Percentiles rank a stretch among this genome's conserved stretches.
Evolutionary conservation across 2,113 vertebrate species (phyloP).

Genomic region (Oncorhynchus tshawytscha): DNA sequence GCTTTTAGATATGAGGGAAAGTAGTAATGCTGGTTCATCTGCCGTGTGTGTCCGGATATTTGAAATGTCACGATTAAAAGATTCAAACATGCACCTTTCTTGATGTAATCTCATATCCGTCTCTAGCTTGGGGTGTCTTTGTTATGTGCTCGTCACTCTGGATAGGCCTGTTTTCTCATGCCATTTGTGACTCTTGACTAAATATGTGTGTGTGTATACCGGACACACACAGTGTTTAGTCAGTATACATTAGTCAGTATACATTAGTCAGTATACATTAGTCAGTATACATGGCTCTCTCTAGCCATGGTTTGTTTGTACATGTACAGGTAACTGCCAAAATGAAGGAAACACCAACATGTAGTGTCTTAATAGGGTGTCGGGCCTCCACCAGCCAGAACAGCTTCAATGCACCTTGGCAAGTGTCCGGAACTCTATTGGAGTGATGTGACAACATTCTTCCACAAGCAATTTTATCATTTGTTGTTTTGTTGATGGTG

Average conservation of each 20-base stretch:
- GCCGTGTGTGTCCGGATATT: no score
- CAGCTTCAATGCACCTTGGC: no score
- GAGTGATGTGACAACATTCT: conserved; percentile 14
- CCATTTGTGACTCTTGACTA: no score
- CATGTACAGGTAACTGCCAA: no score
- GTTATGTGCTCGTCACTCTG: no score
- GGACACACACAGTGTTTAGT: conserved; percentile 28
- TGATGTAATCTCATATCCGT: not conserved
- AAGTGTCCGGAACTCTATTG: no score
- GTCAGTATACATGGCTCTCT: conserved; percentile 4
- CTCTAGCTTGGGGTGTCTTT: not conserved
- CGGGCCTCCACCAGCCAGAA: no score
- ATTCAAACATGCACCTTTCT: not conserved
- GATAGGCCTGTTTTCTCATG: no score
- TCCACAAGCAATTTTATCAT: no score
- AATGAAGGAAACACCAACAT: no score
- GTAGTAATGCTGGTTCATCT: conserved; percentile 17
- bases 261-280: conserved; percentile 10
- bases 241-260: conserved; percentile 1
- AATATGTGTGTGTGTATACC: conserved; percentile 9
- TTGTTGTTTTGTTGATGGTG: no score
- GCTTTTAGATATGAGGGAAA: conserved; percentile 53
- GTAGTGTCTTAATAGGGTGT: no score
- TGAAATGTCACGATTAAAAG: not conserved
- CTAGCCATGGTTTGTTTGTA: conserved; percentile 11